Conservation (phyloP, 1,140 invertebrate genomes). For the Nomia melanderi region DNA sequence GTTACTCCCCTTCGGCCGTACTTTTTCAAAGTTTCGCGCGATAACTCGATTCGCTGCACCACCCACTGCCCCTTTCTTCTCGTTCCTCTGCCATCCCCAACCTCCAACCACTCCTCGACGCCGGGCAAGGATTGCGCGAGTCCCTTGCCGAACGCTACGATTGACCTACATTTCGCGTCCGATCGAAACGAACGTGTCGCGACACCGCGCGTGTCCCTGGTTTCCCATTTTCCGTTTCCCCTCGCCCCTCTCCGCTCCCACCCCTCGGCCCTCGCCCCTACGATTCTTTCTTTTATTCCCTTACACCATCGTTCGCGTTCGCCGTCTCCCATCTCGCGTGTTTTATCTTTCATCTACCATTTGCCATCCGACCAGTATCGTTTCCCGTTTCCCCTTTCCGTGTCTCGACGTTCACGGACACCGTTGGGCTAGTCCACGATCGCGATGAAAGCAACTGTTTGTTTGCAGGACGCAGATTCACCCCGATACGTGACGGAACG, state of each 20-base stretch:
- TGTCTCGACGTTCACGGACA: background rate
- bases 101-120: background rate
- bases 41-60: background rate
- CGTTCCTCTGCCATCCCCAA: background rate
- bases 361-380: too few species aligned
- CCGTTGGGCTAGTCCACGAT: background rate
- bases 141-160: conserved; percentile 13
- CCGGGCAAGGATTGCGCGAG: background rate
- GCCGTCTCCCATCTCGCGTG: background rate
- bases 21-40: too few species aligned
- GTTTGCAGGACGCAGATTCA: conserved; percentile 79
- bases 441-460: conserved; percentile 31
- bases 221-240: too few species aligned
- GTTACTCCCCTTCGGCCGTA: too few species aligned
- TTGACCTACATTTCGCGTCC: background rate
- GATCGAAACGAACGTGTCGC: conserved; percentile 15
- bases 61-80: background rate
- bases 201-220: conserved; percentile 1
- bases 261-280: too few species aligned
- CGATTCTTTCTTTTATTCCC: too few species aligned
- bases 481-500: conserved; percentile 80
- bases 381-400: too few species aligned
- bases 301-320: too few species aligned
- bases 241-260: too few species aligned
- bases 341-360: too few species aligned